Base-by-base conservation (phyloP, 2,113 vertebrate species). In the Oryzias woworae region DNA sequence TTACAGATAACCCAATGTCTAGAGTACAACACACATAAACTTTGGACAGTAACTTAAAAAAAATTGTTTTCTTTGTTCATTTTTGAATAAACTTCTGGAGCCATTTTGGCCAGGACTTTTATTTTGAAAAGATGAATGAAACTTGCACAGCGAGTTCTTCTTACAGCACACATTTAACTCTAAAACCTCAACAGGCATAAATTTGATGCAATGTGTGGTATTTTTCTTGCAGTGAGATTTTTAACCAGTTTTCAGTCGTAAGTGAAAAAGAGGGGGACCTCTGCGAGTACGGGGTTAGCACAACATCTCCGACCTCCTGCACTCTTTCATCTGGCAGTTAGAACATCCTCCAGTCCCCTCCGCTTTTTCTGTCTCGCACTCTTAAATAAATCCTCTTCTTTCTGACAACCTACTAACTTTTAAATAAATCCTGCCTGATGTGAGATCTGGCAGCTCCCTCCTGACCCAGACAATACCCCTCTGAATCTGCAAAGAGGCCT, bases 261-360 rank as follows among this genome's bases (percentile, higher is more conserved):
- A 71, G 80, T 84, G 26, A 61, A 48, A 55, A 52, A 36, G 36
- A 36, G 42, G 69, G 65, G 68, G 69, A 66, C 51, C 66, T 73
- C 64, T 0, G 58, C 73, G 58, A 43, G 62, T 64, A 28, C 58
- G 15, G 56, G 82, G 82, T 88, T 86, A 85, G 76, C 60, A 72
- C 77, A 88, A 88, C 85, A 85, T 62, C 71, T 22, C 66, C 61
- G 70, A 82, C 83, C 76, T 84, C 76, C 75, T 84, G 78, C 53
- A 80, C 62, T 56, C 76, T 83, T 81, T 85, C 82, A 88, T 87
- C 74, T 84, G 60, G 41, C 61, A 72, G 53, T 69, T 84, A 71
- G 74, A 83, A 85, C 78, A 71, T 69, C 70, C 58, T 58, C 73
- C 78, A 31, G 24, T 71, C 67, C 58, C 62, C 73, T 71, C 58